Evolutionary conservation across 2,113 vertebrate genomes (phyloP).

Genomic region (Ctenomys sociabilis): DNA sequence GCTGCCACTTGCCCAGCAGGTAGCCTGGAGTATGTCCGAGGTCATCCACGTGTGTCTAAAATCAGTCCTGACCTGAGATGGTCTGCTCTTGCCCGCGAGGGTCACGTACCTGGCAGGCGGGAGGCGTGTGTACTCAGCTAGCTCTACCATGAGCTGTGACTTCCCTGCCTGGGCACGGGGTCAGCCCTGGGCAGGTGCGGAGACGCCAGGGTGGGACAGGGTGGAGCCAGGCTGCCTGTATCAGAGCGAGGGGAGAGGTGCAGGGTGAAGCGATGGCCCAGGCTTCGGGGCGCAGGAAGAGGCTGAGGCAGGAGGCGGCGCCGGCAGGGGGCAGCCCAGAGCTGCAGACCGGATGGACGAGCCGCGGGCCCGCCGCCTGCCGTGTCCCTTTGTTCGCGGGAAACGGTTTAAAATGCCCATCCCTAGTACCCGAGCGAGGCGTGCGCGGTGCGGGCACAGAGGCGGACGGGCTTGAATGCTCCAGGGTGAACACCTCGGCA

Average conservation of each 20-base stretch:
- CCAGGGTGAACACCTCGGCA: neutral
- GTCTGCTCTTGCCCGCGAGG: neutral
- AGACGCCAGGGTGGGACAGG: neutral
- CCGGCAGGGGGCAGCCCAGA: accelerated
- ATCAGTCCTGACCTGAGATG: neutral
- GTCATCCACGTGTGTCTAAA: neutral
- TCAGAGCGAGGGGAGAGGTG: conserved; percentile 56
- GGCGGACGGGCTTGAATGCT: conserved; percentile 77
- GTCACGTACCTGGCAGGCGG: accelerated
- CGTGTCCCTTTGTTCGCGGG: conserved; percentile 81
- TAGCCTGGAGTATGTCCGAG: neutral
- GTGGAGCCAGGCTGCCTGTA: conserved; percentile 81
- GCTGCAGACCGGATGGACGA: accelerated
- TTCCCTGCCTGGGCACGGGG: neutral
- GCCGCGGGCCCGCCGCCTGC: neutral
- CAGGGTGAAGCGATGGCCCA: conserved; percentile 1
- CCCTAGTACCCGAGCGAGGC: conserved; percentile 68
- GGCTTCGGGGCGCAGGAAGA: conserved; percentile 43
- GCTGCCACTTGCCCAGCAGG: neutral
- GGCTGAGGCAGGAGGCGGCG: conserved; percentile 58
- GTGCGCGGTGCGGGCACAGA: conserved; percentile 76
- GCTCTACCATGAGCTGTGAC: neutral
- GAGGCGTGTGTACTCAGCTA: accelerated
- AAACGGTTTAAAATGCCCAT: conserved; percentile 77
- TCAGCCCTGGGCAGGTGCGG: neutral